Evolutionary conservation across 2,797 vertebrate species (phyloP).

Genomic region (Xiphorhynchus erythropygius): DNA sequence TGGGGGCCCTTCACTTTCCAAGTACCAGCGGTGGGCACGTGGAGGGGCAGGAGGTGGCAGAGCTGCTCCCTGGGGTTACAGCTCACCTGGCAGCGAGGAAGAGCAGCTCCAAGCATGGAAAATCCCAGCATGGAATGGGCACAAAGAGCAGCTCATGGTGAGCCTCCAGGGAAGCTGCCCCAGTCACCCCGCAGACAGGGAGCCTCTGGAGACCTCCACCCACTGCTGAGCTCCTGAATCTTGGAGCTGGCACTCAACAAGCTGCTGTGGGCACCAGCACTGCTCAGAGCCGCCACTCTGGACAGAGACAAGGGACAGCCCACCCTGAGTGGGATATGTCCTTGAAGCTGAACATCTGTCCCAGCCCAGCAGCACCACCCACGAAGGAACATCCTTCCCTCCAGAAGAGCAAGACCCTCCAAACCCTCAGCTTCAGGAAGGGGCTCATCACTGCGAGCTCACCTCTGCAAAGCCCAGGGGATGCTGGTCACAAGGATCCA

Average conservation of each 20-base stretch:
- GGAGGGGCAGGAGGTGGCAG: background rate
- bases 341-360: accelerated
- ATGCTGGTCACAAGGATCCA: accelerated
- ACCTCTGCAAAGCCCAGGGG: background rate
- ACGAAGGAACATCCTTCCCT: background rate
- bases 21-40: background rate
- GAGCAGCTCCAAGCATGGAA: background rate
- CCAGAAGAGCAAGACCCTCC: background rate
- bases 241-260: background rate
- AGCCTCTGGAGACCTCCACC: background rate
- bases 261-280: background rate
- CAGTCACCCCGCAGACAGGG: background rate
- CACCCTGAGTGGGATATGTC: accelerated
- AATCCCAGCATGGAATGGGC: background rate
- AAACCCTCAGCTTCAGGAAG: background rate
- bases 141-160: background rate
- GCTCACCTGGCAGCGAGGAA: background rate
- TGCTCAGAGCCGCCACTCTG: background rate
- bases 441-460: background rate
- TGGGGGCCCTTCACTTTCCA: background rate
- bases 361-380: background rate
- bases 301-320: background rate
- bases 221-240: background rate
- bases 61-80: background rate
- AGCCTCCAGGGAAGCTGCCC: background rate